phyloP scores from a whole-genome alignment of 2,888 invertebrate genomes.

The Caenorhabditis sp. region DNA sequence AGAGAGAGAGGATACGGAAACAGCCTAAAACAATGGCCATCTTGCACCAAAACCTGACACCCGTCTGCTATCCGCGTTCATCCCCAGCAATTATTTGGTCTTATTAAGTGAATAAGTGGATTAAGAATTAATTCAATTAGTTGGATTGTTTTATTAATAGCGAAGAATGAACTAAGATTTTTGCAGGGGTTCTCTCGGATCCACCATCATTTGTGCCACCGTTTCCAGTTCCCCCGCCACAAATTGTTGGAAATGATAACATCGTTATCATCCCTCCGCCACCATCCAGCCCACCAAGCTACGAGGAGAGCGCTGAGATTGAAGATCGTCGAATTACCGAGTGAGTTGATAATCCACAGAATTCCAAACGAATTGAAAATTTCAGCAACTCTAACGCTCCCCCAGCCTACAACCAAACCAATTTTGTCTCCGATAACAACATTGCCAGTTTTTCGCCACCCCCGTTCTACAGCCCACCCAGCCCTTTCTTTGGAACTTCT shows the following conservation, averaged over 20 bases:
- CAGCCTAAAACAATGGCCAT: conserved; percentile 61
- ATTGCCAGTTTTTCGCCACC: conserved; percentile 63
- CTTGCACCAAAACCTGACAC: conserved; percentile 63
- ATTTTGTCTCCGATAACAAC: conserved; percentile 40
- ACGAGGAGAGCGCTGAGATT: conserved; percentile 55
- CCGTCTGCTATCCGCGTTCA: conserved; percentile 36
- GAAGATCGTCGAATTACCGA: conserved; percentile 52
- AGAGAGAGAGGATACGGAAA: neutral
- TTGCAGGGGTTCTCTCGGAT: conserved; percentile 27
- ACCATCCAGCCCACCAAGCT: conserved; percentile 36
- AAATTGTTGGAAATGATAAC: conserved; percentile 15
- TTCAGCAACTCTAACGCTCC: conserved; percentile 60
- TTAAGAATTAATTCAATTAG: conserved; percentile 66
- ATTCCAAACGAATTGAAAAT: too few species aligned
- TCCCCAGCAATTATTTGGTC: conserved; percentile 56
- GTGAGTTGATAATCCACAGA: conserved; percentile 6
- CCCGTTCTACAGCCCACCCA: conserved; percentile 56
- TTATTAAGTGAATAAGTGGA: conserved; percentile 63
- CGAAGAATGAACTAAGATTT: too few species aligned
- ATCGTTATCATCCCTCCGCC: conserved; percentile 17
- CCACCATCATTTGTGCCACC: conserved; percentile 29
- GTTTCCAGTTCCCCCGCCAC: conserved; percentile 49
- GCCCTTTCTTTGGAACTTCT: conserved; percentile 37
- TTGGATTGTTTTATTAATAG: too few species aligned
- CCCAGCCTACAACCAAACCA: conserved; percentile 50